These are phyloP conservation scores for Xyrauchen texanus DNA, from an alignment of 2,113 vertebrate genomes.

Conservation along the genomic window DNA sequence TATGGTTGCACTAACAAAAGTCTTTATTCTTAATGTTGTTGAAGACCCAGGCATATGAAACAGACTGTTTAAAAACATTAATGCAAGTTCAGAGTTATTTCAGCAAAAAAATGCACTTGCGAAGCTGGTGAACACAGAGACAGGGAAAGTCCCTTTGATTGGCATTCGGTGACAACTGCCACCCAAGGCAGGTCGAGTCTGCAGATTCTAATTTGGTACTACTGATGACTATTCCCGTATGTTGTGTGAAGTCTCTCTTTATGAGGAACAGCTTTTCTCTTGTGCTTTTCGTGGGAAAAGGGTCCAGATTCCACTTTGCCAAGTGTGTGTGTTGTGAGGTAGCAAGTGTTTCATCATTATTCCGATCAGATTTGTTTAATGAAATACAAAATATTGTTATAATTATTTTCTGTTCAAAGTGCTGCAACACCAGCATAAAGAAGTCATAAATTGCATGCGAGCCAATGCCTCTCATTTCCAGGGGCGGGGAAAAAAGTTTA, in stretches of 20 bases:
- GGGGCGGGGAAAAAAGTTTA: conserved; percentile 22
- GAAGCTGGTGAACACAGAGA: background rate
- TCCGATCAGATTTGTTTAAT: conserved; percentile 52
- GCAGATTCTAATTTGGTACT: conserved; percentile 25
- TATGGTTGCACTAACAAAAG: background rate
- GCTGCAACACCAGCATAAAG: conserved; percentile 51
- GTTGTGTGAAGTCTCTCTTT: conserved; percentile 55
- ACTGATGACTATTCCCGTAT: conserved; percentile 57
- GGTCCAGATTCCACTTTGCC: conserved; percentile 43
- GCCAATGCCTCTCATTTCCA: conserved; percentile 32
- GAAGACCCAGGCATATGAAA: conserved; percentile 7
- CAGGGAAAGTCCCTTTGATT: conserved; percentile 21
- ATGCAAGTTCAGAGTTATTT: background rate
- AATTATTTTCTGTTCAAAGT: conserved; percentile 49
- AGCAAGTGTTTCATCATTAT: conserved; percentile 39
- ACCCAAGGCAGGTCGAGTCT: conserved; percentile 38
- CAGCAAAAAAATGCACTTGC: background rate
- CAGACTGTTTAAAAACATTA: background rate
- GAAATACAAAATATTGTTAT: conserved; percentile 46
- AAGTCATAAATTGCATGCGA: conserved; percentile 49
- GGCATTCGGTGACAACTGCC: conserved; percentile 45
- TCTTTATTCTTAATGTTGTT: background rate
- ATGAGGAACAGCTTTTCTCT: conserved; percentile 61
- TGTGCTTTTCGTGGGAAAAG: conserved; percentile 45
- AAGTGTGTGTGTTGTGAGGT: conserved; percentile 18